Percentiles rank a stretch among this genome's conserved stretches.
Conservation (phyloP, 2,888 invertebrate genomes). For the Plemyria rubiginata region DNA sequence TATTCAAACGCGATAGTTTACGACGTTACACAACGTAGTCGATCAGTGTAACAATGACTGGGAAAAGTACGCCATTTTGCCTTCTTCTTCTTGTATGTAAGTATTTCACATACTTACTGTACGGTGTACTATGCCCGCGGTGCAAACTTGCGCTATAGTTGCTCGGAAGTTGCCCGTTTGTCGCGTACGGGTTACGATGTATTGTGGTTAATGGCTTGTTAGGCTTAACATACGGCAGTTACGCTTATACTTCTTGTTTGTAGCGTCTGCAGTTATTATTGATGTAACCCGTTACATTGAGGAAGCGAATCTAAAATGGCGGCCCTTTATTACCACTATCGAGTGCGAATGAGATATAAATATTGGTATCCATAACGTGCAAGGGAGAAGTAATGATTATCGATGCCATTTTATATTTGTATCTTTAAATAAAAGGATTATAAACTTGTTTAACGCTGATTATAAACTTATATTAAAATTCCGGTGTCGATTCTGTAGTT, state of each 20-base stretch:
- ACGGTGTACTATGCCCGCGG: conserved; percentile 12
- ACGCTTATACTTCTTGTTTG: conserved; percentile 31
- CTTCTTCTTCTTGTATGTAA: neutral
- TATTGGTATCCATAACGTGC: neutral
- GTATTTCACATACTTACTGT: neutral
- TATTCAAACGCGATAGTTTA: too few species aligned
- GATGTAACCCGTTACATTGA: neutral
- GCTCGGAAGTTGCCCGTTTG: conserved; percentile 49
- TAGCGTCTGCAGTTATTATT: neutral
- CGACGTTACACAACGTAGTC: too few species aligned
- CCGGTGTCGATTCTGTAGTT: too few species aligned
- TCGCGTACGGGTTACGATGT: conserved; percentile 28
- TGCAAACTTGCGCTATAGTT: conserved; percentile 26
- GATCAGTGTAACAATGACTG: too few species aligned
- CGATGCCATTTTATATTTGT: too few species aligned
- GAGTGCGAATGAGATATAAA: too few species aligned
- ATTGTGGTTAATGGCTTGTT: conserved; percentile 47
- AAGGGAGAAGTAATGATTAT: too few species aligned
- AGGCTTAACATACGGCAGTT: conserved; percentile 36
- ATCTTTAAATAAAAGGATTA: too few species aligned
- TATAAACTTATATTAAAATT: too few species aligned
- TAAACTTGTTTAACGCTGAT: too few species aligned
- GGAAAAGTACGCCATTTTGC: too few species aligned
- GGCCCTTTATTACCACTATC: too few species aligned
- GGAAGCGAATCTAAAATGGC: neutral